phyloP scores from a whole-genome alignment of 2,888 invertebrate species.

The Amphipoea lucens region DNA sequence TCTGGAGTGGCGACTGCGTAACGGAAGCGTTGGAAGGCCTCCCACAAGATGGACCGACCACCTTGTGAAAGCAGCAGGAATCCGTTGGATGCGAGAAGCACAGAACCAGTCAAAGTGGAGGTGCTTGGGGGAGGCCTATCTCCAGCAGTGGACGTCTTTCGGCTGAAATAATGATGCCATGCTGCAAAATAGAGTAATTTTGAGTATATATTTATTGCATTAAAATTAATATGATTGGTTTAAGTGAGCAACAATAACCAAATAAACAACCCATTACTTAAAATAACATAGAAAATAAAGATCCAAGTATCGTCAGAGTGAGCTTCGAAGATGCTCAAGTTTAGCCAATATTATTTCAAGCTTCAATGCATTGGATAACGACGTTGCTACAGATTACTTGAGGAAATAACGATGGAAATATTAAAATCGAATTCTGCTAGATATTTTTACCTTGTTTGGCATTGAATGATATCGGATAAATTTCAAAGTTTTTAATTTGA shows the following conservation, averaged over 20 bases:
- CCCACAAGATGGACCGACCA: too few relatives aligned
- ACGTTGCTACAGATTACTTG: conserved; percentile 40
- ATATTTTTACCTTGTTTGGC: background rate
- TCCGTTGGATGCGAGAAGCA: too few relatives aligned
- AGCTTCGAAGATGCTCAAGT: conserved; percentile 23
- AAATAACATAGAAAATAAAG: conserved; percentile 3
- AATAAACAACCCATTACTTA: conserved; percentile 6
- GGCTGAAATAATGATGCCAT: background rate
- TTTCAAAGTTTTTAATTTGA: background rate
- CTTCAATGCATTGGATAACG: conserved; percentile 61
- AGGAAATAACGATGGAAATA: conserved; percentile 34
- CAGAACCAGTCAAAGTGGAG: too few relatives aligned
- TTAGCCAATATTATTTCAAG: conserved; percentile 60
- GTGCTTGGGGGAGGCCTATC: too few relatives aligned
- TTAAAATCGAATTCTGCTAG: conserved; percentile 13
- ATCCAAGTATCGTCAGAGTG: conserved; percentile 21
- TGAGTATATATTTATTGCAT: background rate
- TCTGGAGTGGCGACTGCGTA: too few relatives aligned
- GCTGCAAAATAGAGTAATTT: background rate
- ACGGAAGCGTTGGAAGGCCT: too few relatives aligned
- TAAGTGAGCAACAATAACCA: background rate
- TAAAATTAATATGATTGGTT: background rate
- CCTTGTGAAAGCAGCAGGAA: too few relatives aligned
- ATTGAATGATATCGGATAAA: background rate
- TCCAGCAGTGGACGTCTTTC: too few relatives aligned